A percentile compares a stretch with the other conserved stretches of the same genome.
Evolutionary conservation across 2,888 invertebrate species (phyloP).

Genomic region (Tachina lurida): DNA sequence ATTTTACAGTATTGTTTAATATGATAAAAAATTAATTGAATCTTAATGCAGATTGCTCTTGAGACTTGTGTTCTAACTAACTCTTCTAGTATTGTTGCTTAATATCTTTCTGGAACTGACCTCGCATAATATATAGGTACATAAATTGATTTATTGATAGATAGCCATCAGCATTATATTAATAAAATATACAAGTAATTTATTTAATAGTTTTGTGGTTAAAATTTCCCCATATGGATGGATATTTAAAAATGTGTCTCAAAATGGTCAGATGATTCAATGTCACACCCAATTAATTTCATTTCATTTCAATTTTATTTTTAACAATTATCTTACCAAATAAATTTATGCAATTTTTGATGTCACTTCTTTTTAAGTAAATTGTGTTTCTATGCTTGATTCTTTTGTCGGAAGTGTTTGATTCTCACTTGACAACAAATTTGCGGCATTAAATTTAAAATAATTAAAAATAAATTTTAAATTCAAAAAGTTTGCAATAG

Average conservation of each 20-base stretch:
- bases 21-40: too few relatives aligned
- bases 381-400: neutral
- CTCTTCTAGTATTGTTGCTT: neutral
- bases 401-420: neutral
- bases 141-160: neutral
- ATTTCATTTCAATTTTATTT: neutral
- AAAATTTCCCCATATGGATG: constrained; percentile 5
- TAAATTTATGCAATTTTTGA: neutral
- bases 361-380: constrained; percentile 13
- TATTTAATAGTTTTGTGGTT: constrained; percentile 9
- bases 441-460: neutral
- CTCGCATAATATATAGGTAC: neutral
- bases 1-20: too few relatives aligned
- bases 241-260: neutral
- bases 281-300: constrained; percentile 8
- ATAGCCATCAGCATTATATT: neutral
- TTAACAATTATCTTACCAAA: neutral
- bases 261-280: constrained; percentile 17
- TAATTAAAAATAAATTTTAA: neutral
- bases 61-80: too few relatives aligned
- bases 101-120: neutral
- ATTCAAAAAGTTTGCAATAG: neutral
- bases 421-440: neutral
- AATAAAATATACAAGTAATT: neutral
- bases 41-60: too few relatives aligned